Percentiles rank a stretch among this genome's conserved stretches.
phyloP scores from a whole-genome alignment of 2,113 vertebrate genomes.

The Garra rufa region DNA sequence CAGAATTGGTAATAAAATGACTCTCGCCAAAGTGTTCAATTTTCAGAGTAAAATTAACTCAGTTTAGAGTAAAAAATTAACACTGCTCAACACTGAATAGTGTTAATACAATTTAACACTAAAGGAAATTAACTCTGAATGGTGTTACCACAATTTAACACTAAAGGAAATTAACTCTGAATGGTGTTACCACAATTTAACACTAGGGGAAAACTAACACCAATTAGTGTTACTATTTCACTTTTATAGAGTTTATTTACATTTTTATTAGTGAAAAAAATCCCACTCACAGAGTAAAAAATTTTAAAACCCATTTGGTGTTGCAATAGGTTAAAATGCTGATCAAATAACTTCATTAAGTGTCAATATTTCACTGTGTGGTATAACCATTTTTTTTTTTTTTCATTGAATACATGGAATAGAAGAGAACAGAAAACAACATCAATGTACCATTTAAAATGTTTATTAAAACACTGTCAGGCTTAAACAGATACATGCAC shows the following conservation, averaged over 20 bases:
- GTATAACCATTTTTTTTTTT: background rate
- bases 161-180: background rate
- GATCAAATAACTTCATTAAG: background rate
- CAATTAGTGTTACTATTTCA: background rate
- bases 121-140: background rate
- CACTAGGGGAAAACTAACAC: background rate
- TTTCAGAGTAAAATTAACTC: constrained; percentile 23
- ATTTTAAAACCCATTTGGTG: background rate
- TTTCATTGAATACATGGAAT: too few species aligned
- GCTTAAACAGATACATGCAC: background rate
- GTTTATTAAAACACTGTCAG: constrained; percentile 31
- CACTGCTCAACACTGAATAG: constrained; percentile 27
- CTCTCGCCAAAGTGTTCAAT: background rate
- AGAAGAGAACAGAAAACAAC: background rate
- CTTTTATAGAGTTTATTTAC: background rate
- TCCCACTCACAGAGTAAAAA: background rate
- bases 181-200: background rate
- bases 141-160: background rate
- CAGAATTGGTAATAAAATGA: background rate
- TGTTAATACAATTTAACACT: background rate
- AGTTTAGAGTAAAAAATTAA: constrained; percentile 1
- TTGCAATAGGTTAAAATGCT: background rate
- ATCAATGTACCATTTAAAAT: background rate
- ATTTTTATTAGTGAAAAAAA: background rate
- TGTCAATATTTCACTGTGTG: background rate